phyloP scores from a whole-genome alignment of 2,797 vertebrate genomes.

The Geranospiza caerulescens region DNA sequence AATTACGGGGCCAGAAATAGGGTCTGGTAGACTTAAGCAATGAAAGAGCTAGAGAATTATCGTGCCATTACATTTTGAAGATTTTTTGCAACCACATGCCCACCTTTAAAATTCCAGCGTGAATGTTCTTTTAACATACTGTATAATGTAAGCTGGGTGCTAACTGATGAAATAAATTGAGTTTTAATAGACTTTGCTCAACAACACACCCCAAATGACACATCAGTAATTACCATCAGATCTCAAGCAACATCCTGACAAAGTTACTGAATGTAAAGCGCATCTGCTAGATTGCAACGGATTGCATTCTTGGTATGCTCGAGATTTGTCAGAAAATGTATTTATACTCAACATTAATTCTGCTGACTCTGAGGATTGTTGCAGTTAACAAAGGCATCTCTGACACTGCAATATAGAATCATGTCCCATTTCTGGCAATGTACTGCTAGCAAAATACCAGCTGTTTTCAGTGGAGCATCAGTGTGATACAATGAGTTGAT shows the following conservation, averaged over 20 bases:
- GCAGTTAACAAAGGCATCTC: conserved; percentile 56
- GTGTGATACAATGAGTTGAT: conserved; percentile 26
- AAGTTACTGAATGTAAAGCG: conserved; percentile 20
- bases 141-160: neutral
- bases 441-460: conserved; percentile 52
- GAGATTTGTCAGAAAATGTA: conserved; percentile 53
- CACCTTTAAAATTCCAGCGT: neutral
- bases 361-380: conserved; percentile 43
- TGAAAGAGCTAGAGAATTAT: neutral
- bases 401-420: conserved; percentile 48
- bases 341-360: conserved; percentile 54
- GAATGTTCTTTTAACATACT: neutral
- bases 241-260: conserved; percentile 40
- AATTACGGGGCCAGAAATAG: neutral
- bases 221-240: conserved; percentile 44
- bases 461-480: conserved; percentile 51
- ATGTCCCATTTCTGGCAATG: conserved; percentile 40
- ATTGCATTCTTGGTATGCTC: conserved; percentile 19
- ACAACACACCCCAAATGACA: conserved; percentile 46
- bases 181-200: conserved; percentile 54
- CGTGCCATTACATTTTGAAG: neutral
- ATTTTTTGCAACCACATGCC: neutral
- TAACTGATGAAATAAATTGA: conserved; percentile 51
- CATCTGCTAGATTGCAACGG: conserved; percentile 46
- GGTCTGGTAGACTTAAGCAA: neutral